Percentiles rank a stretch among this genome's conserved stretches.
These are phyloP conservation scores for Engystomops pustulosus DNA, from an alignment of 2,113 vertebrate species.

Conservation along the genomic window DNA sequence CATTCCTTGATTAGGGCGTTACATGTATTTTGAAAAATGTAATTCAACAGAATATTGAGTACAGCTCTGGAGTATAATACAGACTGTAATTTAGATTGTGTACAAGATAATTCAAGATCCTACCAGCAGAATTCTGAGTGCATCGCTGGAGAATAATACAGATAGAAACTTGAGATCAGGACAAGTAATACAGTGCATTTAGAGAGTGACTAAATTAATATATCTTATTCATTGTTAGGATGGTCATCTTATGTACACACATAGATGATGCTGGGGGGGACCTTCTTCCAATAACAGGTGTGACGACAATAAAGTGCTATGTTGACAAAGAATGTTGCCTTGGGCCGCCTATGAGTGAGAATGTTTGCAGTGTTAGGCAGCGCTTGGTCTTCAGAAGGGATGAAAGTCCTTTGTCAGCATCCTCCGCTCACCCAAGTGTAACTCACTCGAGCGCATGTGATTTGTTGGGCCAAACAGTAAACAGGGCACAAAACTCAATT, in stretches of 20 bases:
- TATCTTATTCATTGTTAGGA: no score
- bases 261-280: neutral
- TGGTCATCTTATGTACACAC: neutral
- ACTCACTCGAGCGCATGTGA: conserved; percentile 35
- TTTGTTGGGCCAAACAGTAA: conserved; percentile 42
- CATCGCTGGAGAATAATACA: no score
- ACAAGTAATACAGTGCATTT: no score
- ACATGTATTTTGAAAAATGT: no score
- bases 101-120: neutral
- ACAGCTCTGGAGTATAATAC: neutral
- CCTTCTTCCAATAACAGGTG: conserved; percentile 51
- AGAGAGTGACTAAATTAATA: neutral
- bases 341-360: conserved; percentile 46
- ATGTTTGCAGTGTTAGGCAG: conserved; percentile 53
- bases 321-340: conserved; percentile 48
- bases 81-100: neutral
- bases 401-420: conserved; percentile 53
- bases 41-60: no score
- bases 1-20: no score
- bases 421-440: conserved; percentile 53
- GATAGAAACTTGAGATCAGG: no score
- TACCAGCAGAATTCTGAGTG: neutral
- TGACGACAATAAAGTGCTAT: conserved; percentile 39
- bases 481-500: conserved; percentile 26
- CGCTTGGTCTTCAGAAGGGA: conserved; percentile 13